Conservation (phyloP, 2,797 vertebrate genomes). For the Bucorvus abyssinicus region DNA sequence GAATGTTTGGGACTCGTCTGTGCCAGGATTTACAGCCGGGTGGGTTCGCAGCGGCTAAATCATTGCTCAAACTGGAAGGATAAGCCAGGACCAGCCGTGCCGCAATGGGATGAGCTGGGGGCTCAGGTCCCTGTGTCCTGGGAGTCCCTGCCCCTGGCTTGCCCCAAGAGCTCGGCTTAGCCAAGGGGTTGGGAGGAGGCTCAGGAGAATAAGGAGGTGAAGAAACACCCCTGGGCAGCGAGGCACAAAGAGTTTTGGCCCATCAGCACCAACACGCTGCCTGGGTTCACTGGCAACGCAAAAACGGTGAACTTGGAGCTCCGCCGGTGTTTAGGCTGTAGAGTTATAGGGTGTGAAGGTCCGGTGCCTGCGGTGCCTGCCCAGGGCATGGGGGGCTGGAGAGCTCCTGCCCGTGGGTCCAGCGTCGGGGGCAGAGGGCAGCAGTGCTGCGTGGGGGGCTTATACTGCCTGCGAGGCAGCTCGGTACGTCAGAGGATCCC, state of each 20-base stretch:
- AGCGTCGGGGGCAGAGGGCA: neutral
- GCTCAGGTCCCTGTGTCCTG: neutral
- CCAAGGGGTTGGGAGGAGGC: neutral
- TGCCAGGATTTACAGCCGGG: constrained; percentile 24
- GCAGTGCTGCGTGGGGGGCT: neutral
- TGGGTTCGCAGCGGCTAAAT: constrained; percentile 34
- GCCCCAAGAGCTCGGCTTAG: neutral
- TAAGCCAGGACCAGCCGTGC: neutral
- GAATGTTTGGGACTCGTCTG: constrained; percentile 27
- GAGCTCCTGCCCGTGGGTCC: accelerated
- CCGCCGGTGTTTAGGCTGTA: neutral
- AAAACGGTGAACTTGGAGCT: neutral
- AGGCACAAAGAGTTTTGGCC: neutral
- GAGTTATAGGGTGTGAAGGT: neutral
- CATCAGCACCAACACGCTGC: neutral
- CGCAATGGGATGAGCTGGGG: neutral
- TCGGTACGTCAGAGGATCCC: neutral
- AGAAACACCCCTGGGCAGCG: neutral
- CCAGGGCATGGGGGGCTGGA: neutral
- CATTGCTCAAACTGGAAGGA: neutral
- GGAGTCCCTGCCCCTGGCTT: neutral
- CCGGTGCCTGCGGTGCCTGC: neutral
- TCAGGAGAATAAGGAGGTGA: neutral
- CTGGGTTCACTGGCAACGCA: neutral
- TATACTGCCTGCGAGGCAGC: neutral